Conservation (phyloP, 2,797 vertebrate genomes). For the Mormyrus hasselquistii region DNA sequence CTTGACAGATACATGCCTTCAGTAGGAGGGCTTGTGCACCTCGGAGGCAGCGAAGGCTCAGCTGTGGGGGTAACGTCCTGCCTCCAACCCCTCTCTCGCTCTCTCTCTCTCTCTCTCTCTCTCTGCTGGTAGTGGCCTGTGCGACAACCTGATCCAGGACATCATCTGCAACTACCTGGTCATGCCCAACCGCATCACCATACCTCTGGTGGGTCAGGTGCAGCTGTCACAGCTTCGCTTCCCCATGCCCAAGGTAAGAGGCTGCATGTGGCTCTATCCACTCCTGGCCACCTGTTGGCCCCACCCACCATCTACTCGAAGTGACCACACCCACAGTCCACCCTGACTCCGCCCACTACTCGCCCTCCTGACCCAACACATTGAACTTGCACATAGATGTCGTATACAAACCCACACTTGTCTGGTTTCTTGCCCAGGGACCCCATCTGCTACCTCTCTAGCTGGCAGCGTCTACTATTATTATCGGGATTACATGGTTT, state of each 20-base stretch:
- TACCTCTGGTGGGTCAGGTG: conserved; percentile 80
- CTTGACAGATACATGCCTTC: neutral
- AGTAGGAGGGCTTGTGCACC: neutral
- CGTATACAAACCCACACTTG: neutral
- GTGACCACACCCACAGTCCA: neutral
- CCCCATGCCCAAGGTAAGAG: conserved; percentile 81
- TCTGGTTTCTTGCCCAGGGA: neutral
- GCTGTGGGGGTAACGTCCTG: neutral
- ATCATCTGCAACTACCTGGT: conserved; percentile 85
- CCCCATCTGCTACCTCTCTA: neutral
- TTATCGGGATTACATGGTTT: neutral
- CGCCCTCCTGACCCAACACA: neutral
- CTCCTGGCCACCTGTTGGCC: neutral
- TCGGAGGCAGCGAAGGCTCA: neutral
- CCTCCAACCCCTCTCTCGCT: neutral
- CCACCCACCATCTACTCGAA: neutral
- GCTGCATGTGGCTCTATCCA: neutral
- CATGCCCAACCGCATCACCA: conserved; percentile 84
- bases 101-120: neutral
- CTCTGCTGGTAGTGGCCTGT: conserved; percentile 67
- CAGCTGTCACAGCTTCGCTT: conserved; percentile 78
- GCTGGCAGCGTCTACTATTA: neutral
- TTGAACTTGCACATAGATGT: neutral
- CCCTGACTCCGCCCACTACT: neutral
- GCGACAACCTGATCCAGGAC: conserved; percentile 84